Percentiles rank a stretch among this genome's conserved stretches.
These are phyloP conservation scores for Monodelphis domestica DNA, from an alignment of 2,797 vertebrate genomes.

Conservation along the genomic window DNA sequence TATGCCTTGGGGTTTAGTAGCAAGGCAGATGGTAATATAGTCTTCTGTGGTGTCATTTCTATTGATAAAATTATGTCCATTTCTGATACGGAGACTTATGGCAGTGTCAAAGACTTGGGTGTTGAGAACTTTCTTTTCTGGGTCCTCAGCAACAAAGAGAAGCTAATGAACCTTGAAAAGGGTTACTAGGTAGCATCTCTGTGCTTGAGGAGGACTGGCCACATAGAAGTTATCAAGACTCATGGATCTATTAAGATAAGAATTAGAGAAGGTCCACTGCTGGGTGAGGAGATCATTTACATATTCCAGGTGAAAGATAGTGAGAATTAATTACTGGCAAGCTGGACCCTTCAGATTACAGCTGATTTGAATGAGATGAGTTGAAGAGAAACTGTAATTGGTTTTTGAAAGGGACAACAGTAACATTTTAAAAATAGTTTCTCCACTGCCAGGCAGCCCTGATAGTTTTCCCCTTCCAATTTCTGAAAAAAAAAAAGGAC, in stretches of 20 bases:
- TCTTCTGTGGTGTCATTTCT: not conserved
- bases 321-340: not conserved
- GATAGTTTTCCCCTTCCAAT: not conserved
- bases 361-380: not conserved
- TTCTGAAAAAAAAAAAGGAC: not conserved
- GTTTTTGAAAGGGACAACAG: not conserved
- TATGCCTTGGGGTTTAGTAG: not conserved
- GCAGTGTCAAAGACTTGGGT: not conserved
- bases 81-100: not conserved
- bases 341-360: not conserved
- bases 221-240: not conserved
- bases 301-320: not conserved
- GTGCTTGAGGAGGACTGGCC: not conserved
- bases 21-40: not conserved
- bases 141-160: not conserved
- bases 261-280: not conserved
- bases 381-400: not conserved
- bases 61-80: not conserved
- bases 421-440: not conserved
- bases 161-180: not conserved
- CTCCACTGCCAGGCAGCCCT: not conserved
- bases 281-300: not conserved
- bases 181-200: not conserved
- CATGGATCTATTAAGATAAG: not conserved
- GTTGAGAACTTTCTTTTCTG: not conserved